Evolutionary conservation across 2,113 vertebrate genomes (phyloP), one percentile per base, ranked within the genome.

Genomic region (Romanogobio albipinnatus): DNA sequence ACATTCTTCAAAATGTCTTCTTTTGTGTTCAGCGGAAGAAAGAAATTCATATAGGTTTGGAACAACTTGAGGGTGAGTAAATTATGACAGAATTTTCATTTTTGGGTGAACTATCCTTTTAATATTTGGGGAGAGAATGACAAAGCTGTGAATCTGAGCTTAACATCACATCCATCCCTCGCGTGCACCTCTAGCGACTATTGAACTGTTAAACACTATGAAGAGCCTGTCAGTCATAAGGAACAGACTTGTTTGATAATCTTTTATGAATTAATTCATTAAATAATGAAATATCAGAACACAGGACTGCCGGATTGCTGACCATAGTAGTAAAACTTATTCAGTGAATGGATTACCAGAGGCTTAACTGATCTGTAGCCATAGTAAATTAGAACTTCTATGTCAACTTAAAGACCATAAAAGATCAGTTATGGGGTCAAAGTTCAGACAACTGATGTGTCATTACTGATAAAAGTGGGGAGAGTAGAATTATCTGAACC

Each of bases 401-500:
- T 79, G 45, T 81, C 39, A 29, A 81, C 45, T 14, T 79, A 45
- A 56, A 70, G 29, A 14, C 45, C 47, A 24, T 56, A 36, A 56
- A 39, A 58, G 3, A 17, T 71, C 49, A 82, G 3, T 11, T 82
- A 58, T 4, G 7, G 2, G 80, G 49, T 15, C 29, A 71, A 71
- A 58, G 49, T 58, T 56, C 62, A 56, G 15, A 53, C 62, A 53
- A 56, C 80, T 70, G 66, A 53, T 58, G 49, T 71, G 13, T 26
- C 9, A 17, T 15, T 43, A 61, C 53, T 17, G 14, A 11, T 78
- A 19, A 70, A 43, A 82, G 22, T 10, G 19, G 49, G 33, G 22
- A 39, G 10, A 71, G 61, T 26, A 49, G 11, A 81, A 70, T 56
- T 33, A 66, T n/a, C 73, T 47, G n/a, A 85, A 51, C 19, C 78